Evolutionary conservation across 2,797 vertebrate genomes (phyloP).

Genomic region (Phrynocephalus guinanensis): DNA sequence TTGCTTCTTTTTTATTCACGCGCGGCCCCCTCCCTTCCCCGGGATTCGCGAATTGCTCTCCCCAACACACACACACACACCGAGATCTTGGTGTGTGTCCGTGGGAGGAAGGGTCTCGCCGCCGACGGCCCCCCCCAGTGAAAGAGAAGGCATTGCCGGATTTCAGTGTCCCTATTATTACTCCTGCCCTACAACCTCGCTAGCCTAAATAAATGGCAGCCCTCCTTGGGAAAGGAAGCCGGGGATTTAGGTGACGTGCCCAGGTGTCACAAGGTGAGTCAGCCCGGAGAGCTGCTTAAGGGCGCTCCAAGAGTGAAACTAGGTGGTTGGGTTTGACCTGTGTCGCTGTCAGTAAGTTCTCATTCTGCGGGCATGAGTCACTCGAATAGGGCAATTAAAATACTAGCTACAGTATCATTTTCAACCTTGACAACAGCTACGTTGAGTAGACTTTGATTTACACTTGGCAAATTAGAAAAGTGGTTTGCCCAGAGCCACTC

Average conservation of each 20-base stretch:
- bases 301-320: slow-evolving; percentile 21
- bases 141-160: not conserved
- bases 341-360: not conserved
- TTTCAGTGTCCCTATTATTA: not conserved
- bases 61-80: no score
- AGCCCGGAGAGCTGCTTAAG: not conserved
- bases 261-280: not conserved
- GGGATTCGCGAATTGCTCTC: no score
- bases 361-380: not conserved
- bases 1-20: no score
- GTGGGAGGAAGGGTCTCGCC: no score
- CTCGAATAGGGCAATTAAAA: not conserved
- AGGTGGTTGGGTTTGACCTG: not conserved
- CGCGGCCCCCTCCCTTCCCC: no score
- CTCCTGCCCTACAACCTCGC: not conserved
- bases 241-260: not conserved
- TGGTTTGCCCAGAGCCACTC: not conserved
- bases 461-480: not conserved
- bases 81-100: not conserved
- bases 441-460: slow-evolving; percentile 1
- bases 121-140: no score
- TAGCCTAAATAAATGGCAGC: not conserved
- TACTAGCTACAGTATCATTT: not conserved
- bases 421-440: not conserved
- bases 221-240: not conserved